These are phyloP conservation scores for Trissonchulus latispiculum DNA, from an alignment of 2,888 invertebrate species.

Conservation along the genomic window DNA sequence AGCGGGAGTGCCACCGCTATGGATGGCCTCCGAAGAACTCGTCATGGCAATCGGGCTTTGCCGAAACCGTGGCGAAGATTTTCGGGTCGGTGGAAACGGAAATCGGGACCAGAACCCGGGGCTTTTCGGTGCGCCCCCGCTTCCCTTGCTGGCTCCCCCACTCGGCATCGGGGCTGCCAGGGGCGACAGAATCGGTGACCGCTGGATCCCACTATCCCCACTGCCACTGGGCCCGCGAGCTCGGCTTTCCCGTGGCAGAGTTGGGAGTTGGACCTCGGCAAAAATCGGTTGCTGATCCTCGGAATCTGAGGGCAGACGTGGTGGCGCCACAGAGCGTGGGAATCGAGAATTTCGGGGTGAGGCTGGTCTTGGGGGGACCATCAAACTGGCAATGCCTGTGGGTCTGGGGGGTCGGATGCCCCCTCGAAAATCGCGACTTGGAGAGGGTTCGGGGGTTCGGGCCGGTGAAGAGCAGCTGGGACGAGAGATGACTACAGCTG, in stretches of 20 bases:
- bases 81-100: background rate
- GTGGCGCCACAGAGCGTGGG: background rate
- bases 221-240: background rate
- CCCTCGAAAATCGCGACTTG: background rate
- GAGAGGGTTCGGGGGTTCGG: background rate
- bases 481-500: background rate
- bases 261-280: too few relatives aligned
- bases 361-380: background rate
- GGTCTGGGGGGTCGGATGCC: too few relatives aligned
- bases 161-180: too few relatives aligned
- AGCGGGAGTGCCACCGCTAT: background rate
- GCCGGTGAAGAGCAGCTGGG: background rate
- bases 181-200: too few relatives aligned
- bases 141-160: too few relatives aligned
- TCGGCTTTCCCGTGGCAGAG: background rate
- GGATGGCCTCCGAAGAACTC: background rate
- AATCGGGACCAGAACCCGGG: background rate
- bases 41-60: background rate
- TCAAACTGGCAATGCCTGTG: background rate
- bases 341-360: background rate
- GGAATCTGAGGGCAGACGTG: background rate
- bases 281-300: background rate
- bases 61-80: background rate
- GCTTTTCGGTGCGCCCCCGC: background rate
- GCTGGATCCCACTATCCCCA: too few relatives aligned